Evolutionary conservation across 1,140 invertebrate species (phyloP).

Genomic region (Sipha flava): DNA sequence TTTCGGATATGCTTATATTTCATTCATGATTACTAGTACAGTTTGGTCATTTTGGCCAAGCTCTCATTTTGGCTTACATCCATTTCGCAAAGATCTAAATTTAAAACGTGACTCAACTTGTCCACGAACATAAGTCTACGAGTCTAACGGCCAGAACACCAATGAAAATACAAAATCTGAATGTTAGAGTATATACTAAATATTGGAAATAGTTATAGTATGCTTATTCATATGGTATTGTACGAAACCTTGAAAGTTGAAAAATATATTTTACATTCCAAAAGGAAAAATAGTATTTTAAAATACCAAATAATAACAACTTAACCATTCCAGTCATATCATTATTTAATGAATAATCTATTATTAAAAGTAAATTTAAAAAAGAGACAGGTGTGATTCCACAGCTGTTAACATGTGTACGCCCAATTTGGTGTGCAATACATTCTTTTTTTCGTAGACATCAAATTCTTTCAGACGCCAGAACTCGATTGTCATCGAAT

Average conservation of each 20-base stretch:
- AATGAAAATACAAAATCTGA: neutral
- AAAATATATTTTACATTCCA: neutral
- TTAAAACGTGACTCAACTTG: constrained; percentile 17
- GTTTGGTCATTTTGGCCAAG: constrained; percentile 9
- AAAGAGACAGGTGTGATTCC: neutral
- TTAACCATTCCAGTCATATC: neutral
- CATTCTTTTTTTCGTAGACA: neutral
- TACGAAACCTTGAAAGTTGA: neutral
- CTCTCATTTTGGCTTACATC: neutral
- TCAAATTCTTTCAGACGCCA: constrained; percentile 1
- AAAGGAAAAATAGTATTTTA: neutral
- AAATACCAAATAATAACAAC: neutral
- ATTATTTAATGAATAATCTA: constrained; percentile 2
- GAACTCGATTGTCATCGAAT: neutral
- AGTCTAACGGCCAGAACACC: neutral
- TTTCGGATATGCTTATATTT: constrained; percentile 12
- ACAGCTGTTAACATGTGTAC: constrained; percentile 20
- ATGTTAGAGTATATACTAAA: neutral
- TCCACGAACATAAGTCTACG: neutral
- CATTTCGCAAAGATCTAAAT: constrained; percentile 20
- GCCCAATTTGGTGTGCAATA: neutral
- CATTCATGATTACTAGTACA: constrained; percentile 19
- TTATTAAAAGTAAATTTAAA: neutral
- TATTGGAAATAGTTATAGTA: neutral
- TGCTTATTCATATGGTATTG: neutral